Base-by-base conservation (phyloP, 2,113 vertebrate species). In the Colaptes auratus region DNA sequence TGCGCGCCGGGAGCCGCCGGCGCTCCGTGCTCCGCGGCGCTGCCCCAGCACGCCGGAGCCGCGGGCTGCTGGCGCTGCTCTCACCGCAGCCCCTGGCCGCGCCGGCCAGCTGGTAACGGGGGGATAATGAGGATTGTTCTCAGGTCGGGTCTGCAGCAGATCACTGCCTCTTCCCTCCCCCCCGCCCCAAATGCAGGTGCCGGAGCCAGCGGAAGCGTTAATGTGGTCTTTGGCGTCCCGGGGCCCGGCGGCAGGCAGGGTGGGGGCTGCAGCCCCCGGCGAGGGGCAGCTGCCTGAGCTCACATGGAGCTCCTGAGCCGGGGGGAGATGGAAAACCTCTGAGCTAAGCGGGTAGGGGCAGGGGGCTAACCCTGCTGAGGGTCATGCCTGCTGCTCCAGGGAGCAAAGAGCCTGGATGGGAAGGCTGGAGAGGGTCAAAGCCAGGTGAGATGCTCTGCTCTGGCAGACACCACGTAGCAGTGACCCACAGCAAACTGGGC, bases 111-210 rank as follows among this genome's bases (percentile, higher is more conserved):
- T 97, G 98, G 97, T 97, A 98, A 98, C 97, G 86, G 97, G 65
- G 79, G 91, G 97, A 97, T 97, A 97, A 98, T 97, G 88, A 97
- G 82, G 88, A 86, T 97, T 97, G 97, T 96, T 97, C 97, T 97
- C 97, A 94, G 95, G 95, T 94, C 24, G 48, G 67, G 10, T 17
- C 89, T 74, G 95, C 76, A 44, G 58, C 8, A 5, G 66, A 27
- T 39, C 35, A 42, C 44, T 8, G 61, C 77, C 69, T 30, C 50
- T 25, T 25, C 50, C 50, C 50, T 55, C 35, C 86, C 63, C 55
- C 46, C 21, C 56, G 9, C 39, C 69, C 7, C 6, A 36, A n/a
- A 6, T 14, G 0, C 4, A 0, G 18, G 66, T 2, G 14, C 88
- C 88, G 1, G 79, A 31, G 86, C 18, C 20, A 3, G 69, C 61